These are phyloP conservation scores for Diachrysia chrysitis DNA, from an alignment of 2,888 invertebrate genomes.

Conservation along the genomic window DNA sequence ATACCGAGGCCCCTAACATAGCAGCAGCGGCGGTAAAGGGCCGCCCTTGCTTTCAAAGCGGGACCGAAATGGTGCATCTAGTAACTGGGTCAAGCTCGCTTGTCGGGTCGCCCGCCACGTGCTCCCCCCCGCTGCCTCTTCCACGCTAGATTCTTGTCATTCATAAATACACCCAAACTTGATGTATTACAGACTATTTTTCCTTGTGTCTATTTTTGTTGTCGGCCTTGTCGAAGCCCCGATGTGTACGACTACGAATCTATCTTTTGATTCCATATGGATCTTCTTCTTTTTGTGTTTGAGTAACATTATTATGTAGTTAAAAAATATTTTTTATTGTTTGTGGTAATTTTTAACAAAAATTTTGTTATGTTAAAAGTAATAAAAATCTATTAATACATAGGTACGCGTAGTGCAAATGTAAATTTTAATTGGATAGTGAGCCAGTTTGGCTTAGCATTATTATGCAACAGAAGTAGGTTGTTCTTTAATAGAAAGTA, in stretches of 20 bases:
- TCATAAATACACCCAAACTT: constrained; percentile 60
- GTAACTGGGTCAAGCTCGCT: constrained; percentile 87
- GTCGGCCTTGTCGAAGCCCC: constrained; percentile 74
- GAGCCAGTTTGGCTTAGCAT: constrained; percentile 23
- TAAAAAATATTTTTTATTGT: no score
- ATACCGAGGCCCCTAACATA: constrained; percentile 59
- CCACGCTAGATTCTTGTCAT: constrained; percentile 45
- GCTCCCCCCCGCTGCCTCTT: constrained; percentile 68
- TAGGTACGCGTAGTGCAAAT: constrained; percentile 10
- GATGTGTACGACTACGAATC: constrained; percentile 67
- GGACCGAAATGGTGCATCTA: constrained; percentile 86
- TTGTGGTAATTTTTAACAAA: no score
- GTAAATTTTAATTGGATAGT: constrained; percentile 34
- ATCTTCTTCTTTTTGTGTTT: constrained; percentile 64
- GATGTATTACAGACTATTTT: constrained; percentile 67
- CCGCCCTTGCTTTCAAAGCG: constrained; percentile 79
- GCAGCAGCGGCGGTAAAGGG: constrained; percentile 69
- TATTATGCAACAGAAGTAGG: constrained; percentile 57
- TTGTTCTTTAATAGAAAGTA: constrained; percentile 70
- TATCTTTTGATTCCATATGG: constrained; percentile 61
- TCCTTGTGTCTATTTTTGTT: constrained; percentile 52
- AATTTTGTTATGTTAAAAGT: no score
- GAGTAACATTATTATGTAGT: constrained; percentile 57
- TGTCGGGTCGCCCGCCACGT: constrained; percentile 81
- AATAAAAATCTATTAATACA: no score